A percentile compares a stretch with the other conserved stretches of the same genome.
phyloP scores from a whole-genome alignment of 1,140 invertebrate genomes.

The Sycophila sp. region DNA sequence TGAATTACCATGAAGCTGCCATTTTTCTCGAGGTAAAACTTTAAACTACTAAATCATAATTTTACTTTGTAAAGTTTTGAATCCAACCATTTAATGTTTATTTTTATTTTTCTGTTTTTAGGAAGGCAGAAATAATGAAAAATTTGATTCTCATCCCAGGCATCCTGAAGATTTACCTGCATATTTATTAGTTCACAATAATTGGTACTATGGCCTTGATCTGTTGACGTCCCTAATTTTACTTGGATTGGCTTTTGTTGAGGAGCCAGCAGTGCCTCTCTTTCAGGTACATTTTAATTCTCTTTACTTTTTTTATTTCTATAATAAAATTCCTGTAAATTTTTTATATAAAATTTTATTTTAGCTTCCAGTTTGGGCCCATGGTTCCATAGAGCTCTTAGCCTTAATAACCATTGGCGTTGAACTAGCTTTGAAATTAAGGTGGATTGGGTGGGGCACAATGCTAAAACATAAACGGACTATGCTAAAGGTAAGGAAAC shows the following conservation, averaged over 20 bases:
- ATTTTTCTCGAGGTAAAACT: slow-evolving; percentile 81
- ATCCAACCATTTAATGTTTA: not conserved
- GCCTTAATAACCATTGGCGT: slow-evolving; percentile 80
- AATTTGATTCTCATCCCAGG: slow-evolving; percentile 89
- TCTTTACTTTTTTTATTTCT: too few species aligned
- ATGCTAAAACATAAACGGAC: slow-evolving; percentile 87
- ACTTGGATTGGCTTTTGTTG: slow-evolving; percentile 82
- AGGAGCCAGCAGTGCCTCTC: slow-evolving; percentile 81
- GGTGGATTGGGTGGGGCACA: slow-evolving; percentile 87
- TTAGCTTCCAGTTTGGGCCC: slow-evolving; percentile 79
- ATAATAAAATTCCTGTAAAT: too few species aligned
- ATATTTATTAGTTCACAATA: slow-evolving; percentile 88
- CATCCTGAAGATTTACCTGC: slow-evolving; percentile 85
- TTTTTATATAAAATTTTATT: slow-evolving; percentile 28
- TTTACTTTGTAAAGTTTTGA: not conserved
- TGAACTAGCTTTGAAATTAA: slow-evolving; percentile 82
- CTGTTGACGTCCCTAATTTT: slow-evolving; percentile 81
- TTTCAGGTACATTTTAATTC: slow-evolving; percentile 69
- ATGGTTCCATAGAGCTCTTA: slow-evolving; percentile 86
- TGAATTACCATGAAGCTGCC: slow-evolving; percentile 91
- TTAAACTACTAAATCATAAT: not conserved
- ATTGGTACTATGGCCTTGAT: slow-evolving; percentile 88
- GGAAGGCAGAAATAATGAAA: slow-evolving; percentile 94
- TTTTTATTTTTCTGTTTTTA: slow-evolving; percentile 52
- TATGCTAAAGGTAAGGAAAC: slow-evolving; percentile 78